A percentile compares a stretch with the other conserved stretches of the same genome.
These are phyloP conservation scores for Onthophagus sagittarius DNA, from an alignment of 2,888 invertebrate species.

Conservation along the genomic window DNA sequence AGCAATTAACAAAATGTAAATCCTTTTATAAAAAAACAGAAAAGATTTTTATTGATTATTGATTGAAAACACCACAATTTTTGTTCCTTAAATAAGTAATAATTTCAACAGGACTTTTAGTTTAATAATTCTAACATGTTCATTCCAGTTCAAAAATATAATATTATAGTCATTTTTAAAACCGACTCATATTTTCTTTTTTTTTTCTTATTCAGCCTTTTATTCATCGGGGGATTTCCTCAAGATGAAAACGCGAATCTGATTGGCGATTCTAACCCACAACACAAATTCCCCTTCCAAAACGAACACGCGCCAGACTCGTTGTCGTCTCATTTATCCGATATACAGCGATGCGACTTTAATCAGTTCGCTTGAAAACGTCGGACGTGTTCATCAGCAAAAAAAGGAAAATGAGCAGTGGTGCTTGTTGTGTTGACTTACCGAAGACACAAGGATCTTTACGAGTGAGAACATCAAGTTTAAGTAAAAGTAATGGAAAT, in stretches of 20 bases:
- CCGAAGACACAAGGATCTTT: conserved; percentile 41
- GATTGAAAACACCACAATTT: too few species aligned
- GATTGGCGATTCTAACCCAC: background rate
- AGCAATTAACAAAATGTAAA: too few species aligned
- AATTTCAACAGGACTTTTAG: too few species aligned
- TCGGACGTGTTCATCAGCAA: conserved; percentile 11
- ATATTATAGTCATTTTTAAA: too few species aligned
- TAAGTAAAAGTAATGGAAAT: conserved; percentile 29
- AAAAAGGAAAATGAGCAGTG: conserved; percentile 38
- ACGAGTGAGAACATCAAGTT: conserved; percentile 43
- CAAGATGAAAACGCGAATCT: background rate
- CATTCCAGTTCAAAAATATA: too few species aligned
- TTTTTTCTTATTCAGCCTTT: too few species aligned
- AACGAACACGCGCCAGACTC: background rate
- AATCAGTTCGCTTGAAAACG: conserved; percentile 14
- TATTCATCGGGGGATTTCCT: background rate
- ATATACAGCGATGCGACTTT: background rate
- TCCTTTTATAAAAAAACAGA: too few species aligned
- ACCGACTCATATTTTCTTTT: too few species aligned
- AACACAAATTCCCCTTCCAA: background rate
- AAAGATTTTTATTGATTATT: too few species aligned
- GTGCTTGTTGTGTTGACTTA: conserved; percentile 41
- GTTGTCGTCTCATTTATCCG: background rate
- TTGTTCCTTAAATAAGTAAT: too few species aligned
- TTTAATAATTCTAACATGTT: too few species aligned